Base-by-base conservation (phyloP, 2,113 vertebrate species). In the Macquaria australasica region DNA sequence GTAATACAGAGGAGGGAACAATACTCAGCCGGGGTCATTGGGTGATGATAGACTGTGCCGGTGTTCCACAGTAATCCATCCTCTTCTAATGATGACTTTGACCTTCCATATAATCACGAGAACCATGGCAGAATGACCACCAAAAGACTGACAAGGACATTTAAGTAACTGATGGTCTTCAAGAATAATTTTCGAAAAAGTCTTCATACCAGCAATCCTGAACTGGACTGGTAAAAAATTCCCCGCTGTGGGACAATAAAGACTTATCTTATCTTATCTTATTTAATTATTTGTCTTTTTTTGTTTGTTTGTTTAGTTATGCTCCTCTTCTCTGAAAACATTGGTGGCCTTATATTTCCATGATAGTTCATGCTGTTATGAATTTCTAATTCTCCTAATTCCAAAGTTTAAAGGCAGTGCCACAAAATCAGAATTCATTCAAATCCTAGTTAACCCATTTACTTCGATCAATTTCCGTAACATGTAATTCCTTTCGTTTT, bases 41-140 rank as follows among this genome's bases (percentile, higher is more conserved):
- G 56, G 53, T 18, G 63, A 60, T 79, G 75, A 71, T 9, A 31
- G 62, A 66, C 74, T 31, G 48, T 25, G 28, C 5, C 18, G 28
- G 21, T 15, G 0, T 68, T 77, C n/a, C 73, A 73, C 55, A 67
- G 28, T 77, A 41, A 79, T 81, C 62, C 72, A 77, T 82, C 45
- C 18, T 71, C 68, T 77, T 60, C 15, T 81, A 68, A 92, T 68
- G 73, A 78, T 6, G 8, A 71, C 37, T 43, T 28, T 85, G 82
- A 83, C 74, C 80, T 86, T 80, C 73, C 59, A 45, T 80, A 53
- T 71, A 74, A 74, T 81, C 48, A 82, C 45, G 39, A 34, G 1
- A 60, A 14, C 50, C 11, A 21, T 25, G 11, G 37, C 67, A 74
- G 58, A 75, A 31, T 41, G 62, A 3, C 31, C n/a, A 16, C 20